Percentiles rank a stretch among this genome's conserved stretches.
Evolutionary conservation across 2,113 vertebrate genomes (phyloP).

Genomic region (Epinephelus moara): DNA sequence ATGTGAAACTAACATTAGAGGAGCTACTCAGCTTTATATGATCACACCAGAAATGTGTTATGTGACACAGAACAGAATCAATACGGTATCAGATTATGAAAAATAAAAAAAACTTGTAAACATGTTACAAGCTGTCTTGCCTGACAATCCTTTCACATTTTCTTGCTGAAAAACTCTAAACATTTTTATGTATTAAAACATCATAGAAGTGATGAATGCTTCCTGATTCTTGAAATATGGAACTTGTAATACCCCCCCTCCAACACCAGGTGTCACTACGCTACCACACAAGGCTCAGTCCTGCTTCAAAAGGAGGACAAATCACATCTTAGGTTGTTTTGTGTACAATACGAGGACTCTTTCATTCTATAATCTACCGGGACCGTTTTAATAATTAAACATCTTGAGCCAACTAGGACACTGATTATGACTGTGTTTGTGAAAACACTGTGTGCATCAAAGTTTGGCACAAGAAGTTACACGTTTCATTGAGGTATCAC

Average conservation of each 20-base stretch:
- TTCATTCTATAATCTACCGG: not conserved
- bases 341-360: not conserved
- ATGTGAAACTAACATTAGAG: not conserved
- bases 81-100: not conserved
- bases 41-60: not conserved
- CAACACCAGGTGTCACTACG: constrained; percentile 56
- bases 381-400: not conserved
- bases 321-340: not conserved
- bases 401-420: not conserved
- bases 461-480: not conserved
- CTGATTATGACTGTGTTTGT: not conserved
- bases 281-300: not conserved
- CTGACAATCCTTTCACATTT: not conserved
- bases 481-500: not conserved
- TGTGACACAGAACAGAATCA: not conserved
- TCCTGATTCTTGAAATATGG: not conserved
- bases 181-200: not conserved
- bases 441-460: not conserved
- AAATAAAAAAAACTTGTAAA: not conserved
- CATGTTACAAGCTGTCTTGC: not conserved
- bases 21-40: not conserved
- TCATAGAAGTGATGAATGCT: not conserved
- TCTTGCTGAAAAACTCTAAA: not conserved
- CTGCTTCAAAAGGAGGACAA: not conserved
- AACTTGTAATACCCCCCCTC: constrained; percentile 35